Evolutionary conservation across 2,797 vertebrate species (phyloP).

Genomic region (Arrhamphus sclerolepis): DNA sequence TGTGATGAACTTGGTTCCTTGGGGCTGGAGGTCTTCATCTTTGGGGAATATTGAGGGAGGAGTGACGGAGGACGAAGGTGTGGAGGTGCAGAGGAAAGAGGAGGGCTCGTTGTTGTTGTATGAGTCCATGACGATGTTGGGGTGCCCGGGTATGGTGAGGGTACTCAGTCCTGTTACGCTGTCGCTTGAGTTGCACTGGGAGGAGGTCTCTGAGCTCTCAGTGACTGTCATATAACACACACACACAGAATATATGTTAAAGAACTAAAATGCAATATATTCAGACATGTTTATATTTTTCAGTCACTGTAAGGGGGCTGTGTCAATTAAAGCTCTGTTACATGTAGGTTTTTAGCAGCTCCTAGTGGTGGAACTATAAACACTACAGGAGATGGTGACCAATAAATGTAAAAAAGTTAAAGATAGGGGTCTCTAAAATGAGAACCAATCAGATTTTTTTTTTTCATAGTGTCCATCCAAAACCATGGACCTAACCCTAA

Average conservation of each 20-base stretch:
- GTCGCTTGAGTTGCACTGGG: conserved; percentile 80
- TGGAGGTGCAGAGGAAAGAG: conserved; percentile 68
- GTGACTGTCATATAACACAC: conserved; percentile 64
- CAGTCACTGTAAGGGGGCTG: not conserved
- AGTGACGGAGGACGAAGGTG: conserved; percentile 52
- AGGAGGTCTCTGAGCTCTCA: conserved; percentile 80
- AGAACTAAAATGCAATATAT: not conserved
- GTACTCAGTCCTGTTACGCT: conserved; percentile 70
- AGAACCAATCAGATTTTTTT: no score
- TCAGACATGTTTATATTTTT: not conserved
- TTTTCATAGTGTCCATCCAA: no score
- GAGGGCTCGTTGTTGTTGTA: conserved; percentile 63
- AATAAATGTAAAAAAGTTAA: not conserved
- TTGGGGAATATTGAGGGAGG: conserved; percentile 72
- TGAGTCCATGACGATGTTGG: conserved; percentile 60
- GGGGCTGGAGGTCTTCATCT: conserved; percentile 70
- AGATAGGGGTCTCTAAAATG: no score
- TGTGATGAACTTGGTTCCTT: conserved; percentile 79
- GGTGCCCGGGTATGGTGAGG: conserved; percentile 49
- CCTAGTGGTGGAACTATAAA: conserved; percentile 37
- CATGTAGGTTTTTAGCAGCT: conserved; percentile 12
- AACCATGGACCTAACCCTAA: not conserved
- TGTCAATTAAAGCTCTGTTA: not conserved
- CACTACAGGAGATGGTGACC: not conserved
- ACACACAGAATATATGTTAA: not conserved